Evolutionary conservation across 2,113 vertebrate species (phyloP), one percentile per base, ranked within the genome.

Genomic region (Amphiprion ocellaris): DNA sequence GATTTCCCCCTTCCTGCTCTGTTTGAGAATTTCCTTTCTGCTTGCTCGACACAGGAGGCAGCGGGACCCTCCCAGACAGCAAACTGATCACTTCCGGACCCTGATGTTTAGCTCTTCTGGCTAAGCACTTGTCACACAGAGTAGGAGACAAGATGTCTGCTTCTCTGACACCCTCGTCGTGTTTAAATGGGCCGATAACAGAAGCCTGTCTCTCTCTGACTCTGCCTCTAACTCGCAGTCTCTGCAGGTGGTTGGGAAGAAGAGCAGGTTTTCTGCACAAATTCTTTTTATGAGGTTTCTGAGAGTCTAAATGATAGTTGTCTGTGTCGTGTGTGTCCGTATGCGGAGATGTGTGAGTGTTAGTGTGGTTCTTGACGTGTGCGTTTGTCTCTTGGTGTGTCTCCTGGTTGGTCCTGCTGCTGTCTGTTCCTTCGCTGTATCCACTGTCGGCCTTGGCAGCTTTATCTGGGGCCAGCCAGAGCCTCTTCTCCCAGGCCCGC

Each of bases 401-500:
- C 19, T 67, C 85, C 56, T 64, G 81, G 21, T 55, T 61, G 5
- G 78, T 61, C 46, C 76, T 69, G 1, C 52, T 70, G 59, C 41
- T 62, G 47, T 87, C 81, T 0, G 81, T 86, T 30, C 86, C 91
- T 60, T 94, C 93, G 14, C 92, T 90, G 87, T 92, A 94, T 16
- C 89, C 94, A 17, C 93, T 95, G 74, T 97, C 95, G 0, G 93
- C 93, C 83, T 96, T 97, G 0, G 80, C 87, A 53, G 94, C 86
- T 77, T 96, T 97, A 66, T 93, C 89, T 4, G 88, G 82, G 0
- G 60, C 30, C 8, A 94, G 92, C 59, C 93, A 94, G 37, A 96
- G 95, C 49, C 94, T 95, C 44, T 94, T 95, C 70, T 94, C 94
- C 91, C 94, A 94, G 39, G 92, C 92, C n/a, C 87, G 93, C 55